A percentile compares a stretch with the other conserved stretches of the same genome.
Evolutionary conservation across 2,888 invertebrate genomes (phyloP).

Genomic region (Cenopis cana): DNA sequence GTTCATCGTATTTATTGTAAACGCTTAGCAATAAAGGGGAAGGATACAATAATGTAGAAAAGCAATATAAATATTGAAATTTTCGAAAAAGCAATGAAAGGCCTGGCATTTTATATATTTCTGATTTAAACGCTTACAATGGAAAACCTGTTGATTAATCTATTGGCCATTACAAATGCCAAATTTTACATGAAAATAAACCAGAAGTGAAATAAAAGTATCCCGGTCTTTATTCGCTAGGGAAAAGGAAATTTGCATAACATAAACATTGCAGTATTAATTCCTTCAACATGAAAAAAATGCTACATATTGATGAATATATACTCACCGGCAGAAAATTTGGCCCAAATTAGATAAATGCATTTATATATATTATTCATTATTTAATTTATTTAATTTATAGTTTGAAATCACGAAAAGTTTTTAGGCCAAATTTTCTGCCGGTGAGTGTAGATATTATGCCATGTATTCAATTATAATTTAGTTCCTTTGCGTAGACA

Average conservation of each 20-base stretch:
- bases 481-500: background rate
- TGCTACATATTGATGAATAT: background rate
- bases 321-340: too few species aligned
- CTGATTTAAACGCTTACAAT: background rate
- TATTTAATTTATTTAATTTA: too few species aligned
- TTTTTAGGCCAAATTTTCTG: too few species aligned
- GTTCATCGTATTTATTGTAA: constrained; percentile 38
- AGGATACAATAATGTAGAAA: constrained; percentile 53
- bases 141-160: background rate
- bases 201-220: too few species aligned
- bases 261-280: background rate
- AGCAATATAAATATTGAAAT: constrained; percentile 51
- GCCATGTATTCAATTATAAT: too few species aligned
- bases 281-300: too few species aligned
- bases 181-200: background rate
- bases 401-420: too few species aligned
- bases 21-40: constrained; percentile 52
- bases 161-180: background rate
- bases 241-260: background rate
- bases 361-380: too few species aligned
- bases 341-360: too few species aligned
- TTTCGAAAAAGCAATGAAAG: background rate
- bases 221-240: background rate
- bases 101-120: background rate
- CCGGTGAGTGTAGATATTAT: background rate